A percentile compares a stretch with the other conserved stretches of the same genome.
Conservation (phyloP, 2,797 vertebrate genomes). For the Anguilla pacifica region DNA sequence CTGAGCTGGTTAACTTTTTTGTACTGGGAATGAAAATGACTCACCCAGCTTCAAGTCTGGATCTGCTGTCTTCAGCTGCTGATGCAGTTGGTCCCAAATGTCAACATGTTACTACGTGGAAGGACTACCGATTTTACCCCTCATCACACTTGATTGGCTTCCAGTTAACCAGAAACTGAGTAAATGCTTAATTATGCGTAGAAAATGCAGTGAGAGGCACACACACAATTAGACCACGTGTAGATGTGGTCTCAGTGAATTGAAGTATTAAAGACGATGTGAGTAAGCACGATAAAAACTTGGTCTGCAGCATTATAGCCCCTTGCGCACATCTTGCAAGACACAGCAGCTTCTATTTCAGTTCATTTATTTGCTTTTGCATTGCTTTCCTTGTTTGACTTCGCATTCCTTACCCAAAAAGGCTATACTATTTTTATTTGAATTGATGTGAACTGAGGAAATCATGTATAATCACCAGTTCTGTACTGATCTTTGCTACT, state of each 20-base stretch:
- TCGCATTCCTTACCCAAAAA: not conserved
- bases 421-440: not conserved
- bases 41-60: not conserved
- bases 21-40: not conserved
- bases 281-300: not conserved
- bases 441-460: not conserved
- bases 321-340: not conserved
- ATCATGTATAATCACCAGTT: not conserved
- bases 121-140: not conserved
- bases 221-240: not conserved
- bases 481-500: not conserved
- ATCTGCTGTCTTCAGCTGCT: not conserved
- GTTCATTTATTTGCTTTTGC: not conserved
- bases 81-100: not conserved
- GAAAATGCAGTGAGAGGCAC: not conserved
- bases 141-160: not conserved
- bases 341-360: not conserved
- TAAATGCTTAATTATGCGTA: not conserved
- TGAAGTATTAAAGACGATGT: not conserved
- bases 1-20: conserved; percentile 3
- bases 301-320: not conserved
- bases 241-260: not conserved
- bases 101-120: not conserved
- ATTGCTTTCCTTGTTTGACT: not conserved
- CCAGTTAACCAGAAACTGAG: not conserved